phyloP scores from a whole-genome alignment of 2,797 vertebrate genomes.

The Dromococcyx pavoninus region DNA sequence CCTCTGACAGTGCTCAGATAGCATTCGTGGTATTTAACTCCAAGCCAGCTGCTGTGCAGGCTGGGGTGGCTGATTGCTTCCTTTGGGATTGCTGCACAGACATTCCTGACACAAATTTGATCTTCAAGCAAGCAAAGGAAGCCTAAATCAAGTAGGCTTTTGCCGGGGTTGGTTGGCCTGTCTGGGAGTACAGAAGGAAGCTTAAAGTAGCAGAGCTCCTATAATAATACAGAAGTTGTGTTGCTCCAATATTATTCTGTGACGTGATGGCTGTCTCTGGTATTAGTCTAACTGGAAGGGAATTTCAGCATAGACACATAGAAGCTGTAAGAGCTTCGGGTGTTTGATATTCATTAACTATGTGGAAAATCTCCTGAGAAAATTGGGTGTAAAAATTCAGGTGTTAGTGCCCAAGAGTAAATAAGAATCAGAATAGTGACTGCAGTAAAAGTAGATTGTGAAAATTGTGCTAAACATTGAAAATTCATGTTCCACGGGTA shows the following conservation, averaged over 20 bases:
- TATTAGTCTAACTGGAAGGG: neutral
- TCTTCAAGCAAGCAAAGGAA: neutral
- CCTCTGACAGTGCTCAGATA: neutral
- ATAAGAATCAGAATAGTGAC: neutral
- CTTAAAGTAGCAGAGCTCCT: neutral
- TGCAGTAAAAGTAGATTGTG: neutral
- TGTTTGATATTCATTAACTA: neutral
- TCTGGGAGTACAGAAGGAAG: neutral
- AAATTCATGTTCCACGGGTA: neutral
- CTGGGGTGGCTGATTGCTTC: neutral
- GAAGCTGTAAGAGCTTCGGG: neutral
- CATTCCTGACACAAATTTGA: neutral
- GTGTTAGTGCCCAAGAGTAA: neutral
- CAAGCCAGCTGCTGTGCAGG: neutral
- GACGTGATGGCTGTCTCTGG: neutral
- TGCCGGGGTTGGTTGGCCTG: neutral
- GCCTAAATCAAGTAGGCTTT: neutral
- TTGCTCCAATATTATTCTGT: neutral
- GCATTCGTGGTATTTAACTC: neutral
- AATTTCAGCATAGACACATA: too few species aligned
- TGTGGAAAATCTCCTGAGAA: neutral
- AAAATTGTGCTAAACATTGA: neutral
- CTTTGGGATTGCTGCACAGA: neutral
- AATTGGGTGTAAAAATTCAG: neutral
- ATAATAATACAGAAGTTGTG: accelerated